Evolutionary conservation across 2,888 invertebrate genomes (phyloP).

Genomic region (Onchidella celtica): DNA sequence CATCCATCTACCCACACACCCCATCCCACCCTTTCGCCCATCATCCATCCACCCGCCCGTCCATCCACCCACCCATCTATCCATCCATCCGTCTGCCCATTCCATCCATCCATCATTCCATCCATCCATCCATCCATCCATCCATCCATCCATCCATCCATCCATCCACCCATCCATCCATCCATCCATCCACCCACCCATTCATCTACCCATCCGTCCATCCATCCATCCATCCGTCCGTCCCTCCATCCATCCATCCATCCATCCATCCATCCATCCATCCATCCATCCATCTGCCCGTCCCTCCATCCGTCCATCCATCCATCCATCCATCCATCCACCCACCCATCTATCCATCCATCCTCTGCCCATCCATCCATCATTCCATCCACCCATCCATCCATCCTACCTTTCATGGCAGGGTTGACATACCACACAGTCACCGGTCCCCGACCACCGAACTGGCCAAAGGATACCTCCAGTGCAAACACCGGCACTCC

Average conservation of each 20-base stretch:
- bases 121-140: too few relatives aligned
- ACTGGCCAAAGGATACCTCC: slow-evolving; percentile 57
- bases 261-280: neutral
- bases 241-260: neutral
- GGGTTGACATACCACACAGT: slow-evolving; percentile 62
- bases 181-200: too few relatives aligned
- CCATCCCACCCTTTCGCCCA: too few relatives aligned
- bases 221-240: too few relatives aligned
- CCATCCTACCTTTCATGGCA: slow-evolving; percentile 59
- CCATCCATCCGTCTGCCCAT: too few relatives aligned
- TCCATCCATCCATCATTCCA: too few relatives aligned
- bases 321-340: neutral
- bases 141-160: too few relatives aligned
- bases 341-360: neutral
- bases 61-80: too few relatives aligned
- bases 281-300: neutral
- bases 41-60: too few relatives aligned
- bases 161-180: too few relatives aligned
- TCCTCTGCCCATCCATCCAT: neutral
- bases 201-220: too few relatives aligned
- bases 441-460: slow-evolving; percentile 60
- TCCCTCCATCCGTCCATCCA: neutral
- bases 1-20: too few relatives aligned
- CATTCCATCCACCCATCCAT: neutral
- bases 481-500: slow-evolving; percentile 66